A percentile compares a stretch with the other conserved stretches of the same genome.
phyloP scores from a whole-genome alignment of 2,113 vertebrate species.

The Vimba vimba region DNA sequence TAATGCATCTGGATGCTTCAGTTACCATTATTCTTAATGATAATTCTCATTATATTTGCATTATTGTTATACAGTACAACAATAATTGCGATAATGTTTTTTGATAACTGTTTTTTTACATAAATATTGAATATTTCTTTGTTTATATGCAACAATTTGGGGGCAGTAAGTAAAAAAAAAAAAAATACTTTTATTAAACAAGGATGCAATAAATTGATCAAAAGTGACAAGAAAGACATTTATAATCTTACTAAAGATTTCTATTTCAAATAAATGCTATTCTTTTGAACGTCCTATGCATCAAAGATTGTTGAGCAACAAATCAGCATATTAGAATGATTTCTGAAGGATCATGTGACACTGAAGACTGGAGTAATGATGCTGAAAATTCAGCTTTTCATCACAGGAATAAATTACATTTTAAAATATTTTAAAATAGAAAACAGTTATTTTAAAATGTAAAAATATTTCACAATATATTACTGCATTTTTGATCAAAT shows the following conservation, averaged over 20 bases:
- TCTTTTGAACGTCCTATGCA: not conserved
- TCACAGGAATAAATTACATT: not conserved
- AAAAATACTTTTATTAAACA: not conserved
- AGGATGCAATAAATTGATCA: not conserved
- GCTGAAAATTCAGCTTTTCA: not conserved
- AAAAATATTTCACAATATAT: not conserved
- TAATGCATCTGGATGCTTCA: not conserved
- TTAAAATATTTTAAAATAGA: not conserved
- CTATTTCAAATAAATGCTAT: not conserved
- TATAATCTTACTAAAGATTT: not conserved
- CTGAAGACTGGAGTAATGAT: not conserved
- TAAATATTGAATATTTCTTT: not conserved
- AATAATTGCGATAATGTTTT: not conserved
- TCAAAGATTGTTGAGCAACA: not conserved
- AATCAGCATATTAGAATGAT: not conserved
- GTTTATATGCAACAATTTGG: not conserved
- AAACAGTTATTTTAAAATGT: not conserved
- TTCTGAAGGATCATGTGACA: not conserved
- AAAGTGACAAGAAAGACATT: not conserved
- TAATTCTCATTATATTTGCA: not conserved
- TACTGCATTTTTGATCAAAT: not conserved
- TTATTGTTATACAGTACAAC: not conserved
- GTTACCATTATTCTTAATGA: not conserved
- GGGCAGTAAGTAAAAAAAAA: not conserved
- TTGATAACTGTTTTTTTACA: not conserved